These are phyloP conservation scores for Lasioglossum albipes DNA, from an alignment of 1,140 invertebrate genomes.

Conservation along the genomic window DNA sequence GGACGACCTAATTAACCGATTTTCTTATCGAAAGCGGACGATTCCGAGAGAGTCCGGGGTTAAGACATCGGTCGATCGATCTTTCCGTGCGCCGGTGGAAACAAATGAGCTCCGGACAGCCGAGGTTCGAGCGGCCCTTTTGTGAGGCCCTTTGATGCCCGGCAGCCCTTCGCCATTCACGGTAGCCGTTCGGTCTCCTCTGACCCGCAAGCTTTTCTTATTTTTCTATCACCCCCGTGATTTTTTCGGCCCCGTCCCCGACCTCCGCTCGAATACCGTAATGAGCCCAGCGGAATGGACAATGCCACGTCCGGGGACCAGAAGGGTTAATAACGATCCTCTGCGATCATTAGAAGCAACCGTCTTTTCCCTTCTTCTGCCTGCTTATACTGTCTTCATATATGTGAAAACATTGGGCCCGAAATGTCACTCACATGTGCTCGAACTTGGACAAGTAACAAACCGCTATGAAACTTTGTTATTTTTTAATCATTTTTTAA, in stretches of 20 bases:
- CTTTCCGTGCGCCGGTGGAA: conserved; percentile 63
- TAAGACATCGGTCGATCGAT: conserved; percentile 69
- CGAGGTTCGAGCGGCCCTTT: conserved; percentile 70
- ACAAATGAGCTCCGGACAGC: conserved; percentile 74
- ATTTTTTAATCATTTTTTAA: too few relatives aligned
- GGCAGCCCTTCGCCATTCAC: conserved; percentile 70
- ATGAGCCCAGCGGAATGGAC: conserved; percentile 69
- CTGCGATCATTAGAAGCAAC: conserved; percentile 68
- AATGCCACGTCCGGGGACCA: conserved; percentile 62
- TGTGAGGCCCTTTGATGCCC: conserved; percentile 71
- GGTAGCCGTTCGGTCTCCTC: conserved; percentile 68
- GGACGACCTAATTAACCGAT: conserved; percentile 60
- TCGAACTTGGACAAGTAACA: too few relatives aligned
- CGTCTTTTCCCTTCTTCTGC: conserved; percentile 7
- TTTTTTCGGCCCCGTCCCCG: conserved; percentile 28
- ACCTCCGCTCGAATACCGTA: conserved; percentile 59
- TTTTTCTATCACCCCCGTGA: conserved; percentile 44
- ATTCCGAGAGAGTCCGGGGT: conserved; percentile 60
- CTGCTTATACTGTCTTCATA: too few relatives aligned
- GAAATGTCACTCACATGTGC: too few relatives aligned
- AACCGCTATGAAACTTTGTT: too few relatives aligned
- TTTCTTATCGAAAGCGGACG: conserved; percentile 61
- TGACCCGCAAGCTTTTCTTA: conserved; percentile 60
- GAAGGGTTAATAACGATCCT: conserved; percentile 71
- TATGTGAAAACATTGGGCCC: too few relatives aligned